phyloP scores from a whole-genome alignment of 2,797 vertebrate genomes.

The Megaceryle alcyon region DNA sequence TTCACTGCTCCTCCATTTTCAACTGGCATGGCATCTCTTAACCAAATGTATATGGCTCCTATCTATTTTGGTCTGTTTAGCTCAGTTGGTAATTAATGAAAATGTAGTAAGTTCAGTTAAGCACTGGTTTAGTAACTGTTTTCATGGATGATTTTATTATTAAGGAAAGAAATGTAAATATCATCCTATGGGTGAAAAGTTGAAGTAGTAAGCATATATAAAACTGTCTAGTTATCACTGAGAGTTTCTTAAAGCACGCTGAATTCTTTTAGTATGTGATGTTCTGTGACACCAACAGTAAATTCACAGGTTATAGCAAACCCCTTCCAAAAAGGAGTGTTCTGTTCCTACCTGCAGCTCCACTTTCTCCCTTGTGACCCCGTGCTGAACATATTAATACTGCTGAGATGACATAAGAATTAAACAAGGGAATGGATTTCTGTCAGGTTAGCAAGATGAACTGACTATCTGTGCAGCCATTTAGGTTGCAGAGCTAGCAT shows the following conservation, averaged over 20 bases:
- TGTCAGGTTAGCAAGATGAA: slow-evolving; percentile 26
- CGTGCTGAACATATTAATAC: slow-evolving; percentile 1
- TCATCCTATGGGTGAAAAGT: not conserved
- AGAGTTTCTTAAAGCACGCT: not conserved
- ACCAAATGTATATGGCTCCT: not conserved
- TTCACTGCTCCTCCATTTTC: not conserved
- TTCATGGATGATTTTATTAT: not conserved
- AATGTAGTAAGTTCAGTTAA: not conserved
- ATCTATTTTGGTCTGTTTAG: not conserved
- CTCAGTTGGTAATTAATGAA: not conserved
- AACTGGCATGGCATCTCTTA: not conserved
- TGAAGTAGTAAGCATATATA: not conserved
- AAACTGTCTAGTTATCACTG: not conserved
- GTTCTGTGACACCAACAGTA: not conserved
- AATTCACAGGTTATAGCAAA: not conserved
- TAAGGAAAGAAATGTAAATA: not conserved
- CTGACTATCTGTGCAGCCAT: slow-evolving; percentile 3
- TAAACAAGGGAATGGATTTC: slow-evolving; percentile 56
- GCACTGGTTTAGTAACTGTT: not conserved
- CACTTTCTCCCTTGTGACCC: not conserved
- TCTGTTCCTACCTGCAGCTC: not conserved
- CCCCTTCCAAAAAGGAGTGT: not conserved
- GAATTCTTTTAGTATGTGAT: not conserved
- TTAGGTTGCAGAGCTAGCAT: slow-evolving; percentile 11
- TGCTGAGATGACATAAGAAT: slow-evolving; percentile 12